Evolutionary conservation across 2,888 invertebrate genomes (phyloP), one percentile per base, ranked within the genome.

Genomic region (Hemaris fuciformis): DNA sequence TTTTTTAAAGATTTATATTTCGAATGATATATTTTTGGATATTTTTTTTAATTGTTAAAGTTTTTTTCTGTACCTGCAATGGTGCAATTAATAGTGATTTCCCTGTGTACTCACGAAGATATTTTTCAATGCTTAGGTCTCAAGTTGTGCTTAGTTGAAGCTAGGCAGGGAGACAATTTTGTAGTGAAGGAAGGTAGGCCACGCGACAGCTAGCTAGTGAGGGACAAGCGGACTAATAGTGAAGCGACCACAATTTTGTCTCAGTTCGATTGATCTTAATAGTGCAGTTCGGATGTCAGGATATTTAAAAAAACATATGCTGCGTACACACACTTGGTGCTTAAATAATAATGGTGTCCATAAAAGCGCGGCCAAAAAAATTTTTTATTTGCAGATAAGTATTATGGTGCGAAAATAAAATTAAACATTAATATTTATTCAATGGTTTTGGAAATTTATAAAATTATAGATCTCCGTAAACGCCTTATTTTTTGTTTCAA

Each of bases 91-190:
- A 15, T 20, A 45, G 46, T 20, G 60, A 23, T 62, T 25, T 20
- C 60, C 15, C 8, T 80, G 74, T 81, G 73, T 79, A 81, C 78
- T 83, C 71, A 82, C 72, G 70, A 76, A 76, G 71, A 68, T 76
- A 79, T 88, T 91, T 89, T 90, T 89, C 83, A 89, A 91, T 88
- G 84, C 84, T 81, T 92, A 92, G 92, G 92, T 91, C 74, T 83
- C 85, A 91, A 91, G 89, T 90, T 85, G 84, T 84, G 87, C 88
- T 85, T 87, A 89, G 86, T 87, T 83, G 87, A 88, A 85, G 88
- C 90, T 91, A 91, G 91, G 91, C 91, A 92, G 91, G 91, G 88
- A 87, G 87, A 83, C 77, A 77, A 72, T 89, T 85, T 81, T 81
- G 79, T 88, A 87, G 80, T 75, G 81, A 84, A 75, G 81, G 81